Evolutionary conservation across 2,888 invertebrate species (phyloP), one percentile per base, ranked within the genome.

Genomic region (Tipula confusa): DNA sequence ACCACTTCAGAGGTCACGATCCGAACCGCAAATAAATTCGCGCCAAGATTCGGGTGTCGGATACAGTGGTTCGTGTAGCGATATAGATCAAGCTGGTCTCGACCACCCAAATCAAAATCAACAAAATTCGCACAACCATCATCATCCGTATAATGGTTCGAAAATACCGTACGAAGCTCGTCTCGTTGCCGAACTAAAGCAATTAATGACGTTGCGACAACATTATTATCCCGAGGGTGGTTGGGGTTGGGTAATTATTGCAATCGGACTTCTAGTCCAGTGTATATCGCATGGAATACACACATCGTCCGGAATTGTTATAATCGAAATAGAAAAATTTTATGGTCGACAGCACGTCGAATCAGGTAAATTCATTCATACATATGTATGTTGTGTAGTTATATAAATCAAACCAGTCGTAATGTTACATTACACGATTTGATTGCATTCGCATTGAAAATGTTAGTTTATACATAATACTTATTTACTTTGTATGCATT

Each of bases 191-290:
- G 85, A 85, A 83, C 83, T 85, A 15, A 80, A 84, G 24, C 85
- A 85, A 82, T 83, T 85, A 79, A 48, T 84, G 79, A 85, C 84
- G n/a, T 83, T 85, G 29, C 80, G 84, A 28, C 91, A 94, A 36
- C 94, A 96, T 86, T 95, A 96, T 90, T 96, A 96, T 89, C 95
- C 96, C 2, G 96, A 96, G 90, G 95, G 95, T 2, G 95, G 95
- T 13, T 96, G 96, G 96, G 96, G 96, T 15, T 96, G 95, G 95
- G 92, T 95, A 83, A 92, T 96, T 84, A 93, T 94, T 82, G 91
- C 93, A 83, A 95, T 95, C 85, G 93, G 94, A 29, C 92, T 94
- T 29, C 89, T 94, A 84, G 94, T 94, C 28, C 94, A 96, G 88
- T 90, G 95, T 83, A 89, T 96, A 83, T 93, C 93, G 82, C 93